phyloP scores from a whole-genome alignment of 2,888 invertebrate genomes.

The Atrina japonica region DNA sequence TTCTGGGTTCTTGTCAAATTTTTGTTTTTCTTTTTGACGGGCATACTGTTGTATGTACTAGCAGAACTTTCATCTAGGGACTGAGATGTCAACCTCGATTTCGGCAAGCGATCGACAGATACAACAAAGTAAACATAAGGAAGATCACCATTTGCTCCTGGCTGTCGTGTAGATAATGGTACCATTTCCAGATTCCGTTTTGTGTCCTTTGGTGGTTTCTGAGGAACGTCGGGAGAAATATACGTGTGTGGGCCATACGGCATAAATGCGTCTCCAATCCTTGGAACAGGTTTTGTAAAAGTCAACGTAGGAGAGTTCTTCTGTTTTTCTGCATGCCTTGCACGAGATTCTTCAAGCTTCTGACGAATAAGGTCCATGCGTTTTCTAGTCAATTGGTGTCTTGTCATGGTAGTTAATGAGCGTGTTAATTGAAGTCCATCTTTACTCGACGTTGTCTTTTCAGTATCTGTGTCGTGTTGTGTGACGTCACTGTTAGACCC shows the following conservation, averaged over 20 bases:
- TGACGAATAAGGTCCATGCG: slow-evolving; percentile 58
- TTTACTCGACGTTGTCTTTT: slow-evolving; percentile 32
- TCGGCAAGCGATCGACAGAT: slow-evolving; percentile 42
- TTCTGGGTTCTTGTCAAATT: slow-evolving; percentile 11
- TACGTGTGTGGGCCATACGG: slow-evolving; percentile 29
- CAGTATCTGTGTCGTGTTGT: slow-evolving; percentile 1
- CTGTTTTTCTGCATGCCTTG: slow-evolving; percentile 46
- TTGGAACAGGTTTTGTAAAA: slow-evolving; percentile 28
- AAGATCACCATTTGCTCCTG: slow-evolving; percentile 23
- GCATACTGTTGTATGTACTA: slow-evolving; percentile 1
- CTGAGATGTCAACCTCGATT: slow-evolving; percentile 22
- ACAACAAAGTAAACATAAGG: slow-evolving; percentile 63
- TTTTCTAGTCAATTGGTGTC: slow-evolving; percentile 43
- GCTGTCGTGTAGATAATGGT: slow-evolving; percentile 20
- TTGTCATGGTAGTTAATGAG: slow-evolving; percentile 35
- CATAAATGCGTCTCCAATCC: slow-evolving; percentile 33
- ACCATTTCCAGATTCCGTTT: slow-evolving; percentile 30
- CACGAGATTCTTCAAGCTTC: slow-evolving; percentile 58
- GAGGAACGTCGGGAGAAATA: slow-evolving; percentile 18
- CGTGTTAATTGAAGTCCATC: slow-evolving; percentile 36
- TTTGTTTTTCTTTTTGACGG: slow-evolving; percentile 9
- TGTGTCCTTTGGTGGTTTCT: neutral
- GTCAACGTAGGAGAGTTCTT: slow-evolving; percentile 14
- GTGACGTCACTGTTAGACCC: slow-evolving; percentile 1
- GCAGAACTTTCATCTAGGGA: slow-evolving; percentile 6